These are phyloP conservation scores for Drosophila siamana DNA, from an alignment of 2,888 invertebrate genomes.

Conservation along the genomic window DNA sequence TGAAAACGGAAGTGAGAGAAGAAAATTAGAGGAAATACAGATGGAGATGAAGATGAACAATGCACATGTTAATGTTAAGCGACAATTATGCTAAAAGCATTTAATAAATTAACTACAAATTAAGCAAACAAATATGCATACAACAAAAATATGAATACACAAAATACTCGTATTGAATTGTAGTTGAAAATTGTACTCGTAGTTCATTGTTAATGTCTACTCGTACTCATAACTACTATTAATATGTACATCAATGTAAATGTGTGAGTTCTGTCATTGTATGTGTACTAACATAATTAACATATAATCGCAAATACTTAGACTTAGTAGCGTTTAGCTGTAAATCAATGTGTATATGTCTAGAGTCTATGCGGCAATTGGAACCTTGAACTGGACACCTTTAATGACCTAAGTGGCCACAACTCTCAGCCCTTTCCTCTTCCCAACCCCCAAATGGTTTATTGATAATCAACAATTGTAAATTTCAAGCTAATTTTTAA, in stretches of 20 bases:
- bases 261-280: slow-evolving; percentile 55
- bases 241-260: slow-evolving; percentile 33
- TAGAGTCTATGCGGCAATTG: slow-evolving; percentile 30
- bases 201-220: slow-evolving; percentile 66
- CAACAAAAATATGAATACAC: slow-evolving; percentile 10
- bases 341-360: slow-evolving; percentile 51
- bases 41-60: too few species aligned
- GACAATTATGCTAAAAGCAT: slow-evolving; percentile 74
- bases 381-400: too few species aligned
- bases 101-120: slow-evolving; percentile 54
- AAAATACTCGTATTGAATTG: slow-evolving; percentile 38
- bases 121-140: slow-evolving; percentile 29
- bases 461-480: slow-evolving; percentile 49
- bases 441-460: slow-evolving; percentile 7
- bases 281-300: slow-evolving; percentile 30
- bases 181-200: slow-evolving; percentile 57
- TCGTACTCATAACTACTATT: slow-evolving; percentile 28
- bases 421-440: slow-evolving; percentile 15
- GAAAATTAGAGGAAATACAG: not conserved
- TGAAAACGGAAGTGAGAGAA: not conserved
- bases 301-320: slow-evolving; percentile 22
- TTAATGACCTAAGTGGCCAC: slow-evolving; percentile 10
- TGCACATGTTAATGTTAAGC: slow-evolving; percentile 47
- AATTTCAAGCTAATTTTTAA: slow-evolving; percentile 60
- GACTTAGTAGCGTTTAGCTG: slow-evolving; percentile 36